Percentiles rank a stretch among this genome's conserved stretches.
Evolutionary conservation across 2,888 invertebrate species (phyloP).

Genomic region (Rhyacophila evoluta): DNA sequence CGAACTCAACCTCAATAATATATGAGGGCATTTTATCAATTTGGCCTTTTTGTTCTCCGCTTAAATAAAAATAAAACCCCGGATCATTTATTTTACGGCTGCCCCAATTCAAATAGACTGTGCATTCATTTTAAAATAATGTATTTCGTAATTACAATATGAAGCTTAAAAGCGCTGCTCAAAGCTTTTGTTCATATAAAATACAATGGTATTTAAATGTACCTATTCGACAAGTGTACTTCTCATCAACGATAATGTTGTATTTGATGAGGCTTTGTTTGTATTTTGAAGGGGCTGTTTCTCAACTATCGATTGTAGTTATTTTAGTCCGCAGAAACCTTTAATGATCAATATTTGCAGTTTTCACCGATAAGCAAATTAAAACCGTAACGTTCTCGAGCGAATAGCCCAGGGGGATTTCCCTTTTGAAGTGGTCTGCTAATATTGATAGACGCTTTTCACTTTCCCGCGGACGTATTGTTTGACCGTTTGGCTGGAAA

Average conservation of each 20-base stretch:
- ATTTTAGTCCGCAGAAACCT: background rate
- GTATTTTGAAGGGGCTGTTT: background rate
- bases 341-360: background rate
- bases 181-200: too few relatives aligned
- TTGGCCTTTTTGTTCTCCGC: background rate
- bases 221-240: too few relatives aligned
- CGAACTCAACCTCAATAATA: background rate
- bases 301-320: background rate
- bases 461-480: conserved; percentile 4
- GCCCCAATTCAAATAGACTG: background rate
- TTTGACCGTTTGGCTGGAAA: background rate
- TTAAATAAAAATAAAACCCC: background rate
- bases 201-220: too few relatives aligned
- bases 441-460: conserved; percentile 10
- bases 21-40: conserved; percentile 3
- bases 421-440: background rate
- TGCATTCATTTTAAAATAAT: background rate
- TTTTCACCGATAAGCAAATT: background rate
- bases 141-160: too few relatives aligned
- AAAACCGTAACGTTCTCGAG: background rate
- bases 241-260: too few relatives aligned
- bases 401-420: background rate
- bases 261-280: too few relatives aligned
- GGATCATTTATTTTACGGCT: background rate
- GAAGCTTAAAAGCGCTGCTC: too few relatives aligned